Base-by-base conservation (phyloP, 1,140 invertebrate species). In the Coenobita brevimanus region DNA sequence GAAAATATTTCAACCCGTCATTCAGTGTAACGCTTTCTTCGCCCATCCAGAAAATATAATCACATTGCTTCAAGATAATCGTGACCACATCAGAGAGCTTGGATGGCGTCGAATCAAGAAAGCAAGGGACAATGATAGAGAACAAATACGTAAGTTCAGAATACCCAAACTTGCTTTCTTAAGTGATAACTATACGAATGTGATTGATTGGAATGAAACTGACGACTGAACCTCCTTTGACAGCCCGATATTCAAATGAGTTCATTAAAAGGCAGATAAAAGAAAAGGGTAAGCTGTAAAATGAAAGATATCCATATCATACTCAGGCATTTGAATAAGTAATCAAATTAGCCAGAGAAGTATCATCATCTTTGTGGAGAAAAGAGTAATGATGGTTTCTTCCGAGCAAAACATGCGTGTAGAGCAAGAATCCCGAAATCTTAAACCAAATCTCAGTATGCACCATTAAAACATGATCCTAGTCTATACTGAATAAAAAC, bases 191-290 rank as follows among this genome's bases (percentile, higher is more conserved):
- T 57, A 13, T 57, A 57, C 54, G n/a, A 57, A 57, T n/a, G n/a
- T 57, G 54, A 57, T 57, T 57, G 54, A 57, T 57, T 57, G 54
- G 54, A 57, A 57, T 57, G n/a, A 10, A 57, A 57, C 54, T 57
- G 54, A 57, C 54, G 54, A 13, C 54, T 57, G n/a, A 13, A 57
- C n/a, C 54, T 57, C 54, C 54, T 57, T 57, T 57, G 54, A 57
- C n/a, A 57, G n/a, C 54, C n/a, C 54, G n/a, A n/a, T 57, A 57
- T 57, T 57, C 54, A 57, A n/a, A 57, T 57, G 54, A 57, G 54
- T 57, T 57, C 54, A 57, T 57, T 57, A n/a, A 57, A 57, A 57
- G 54, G n/a, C n/a, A n/a, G n/a, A n/a, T n/a, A n/a, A n/a, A n/a
- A n/a, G n/a, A n/a, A n/a, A n/a, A n/a, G n/a, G n/a, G 54, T 13